Conservation (phyloP, 2,113 vertebrate species). For the Neolamprologus sp. region DNA sequence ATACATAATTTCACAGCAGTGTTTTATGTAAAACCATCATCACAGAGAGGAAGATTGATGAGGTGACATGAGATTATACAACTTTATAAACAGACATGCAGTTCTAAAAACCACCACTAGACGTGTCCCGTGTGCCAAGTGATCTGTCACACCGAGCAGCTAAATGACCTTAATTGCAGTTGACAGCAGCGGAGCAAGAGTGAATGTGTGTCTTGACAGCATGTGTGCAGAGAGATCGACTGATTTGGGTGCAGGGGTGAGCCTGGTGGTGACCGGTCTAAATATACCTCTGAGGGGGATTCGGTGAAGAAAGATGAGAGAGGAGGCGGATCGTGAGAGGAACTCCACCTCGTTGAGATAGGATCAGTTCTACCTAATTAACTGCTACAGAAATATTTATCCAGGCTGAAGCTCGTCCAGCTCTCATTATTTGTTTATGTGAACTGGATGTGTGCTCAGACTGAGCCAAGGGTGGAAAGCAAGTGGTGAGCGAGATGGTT, state of each 20-base stretch:
- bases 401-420: conserved; percentile 53
- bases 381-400: conserved; percentile 76
- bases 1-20: not conserved
- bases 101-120: not conserved
- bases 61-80: not conserved
- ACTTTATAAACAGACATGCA: conserved; percentile 16
- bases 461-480: not conserved
- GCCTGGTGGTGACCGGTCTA: conserved; percentile 36
- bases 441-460: conserved; percentile 40
- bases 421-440: conserved; percentile 68
- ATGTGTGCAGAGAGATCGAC: conserved; percentile 4
- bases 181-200: conserved; percentile 40
- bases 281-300: conserved; percentile 36
- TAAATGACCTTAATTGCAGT: conserved; percentile 58
- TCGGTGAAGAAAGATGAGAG: not conserved
- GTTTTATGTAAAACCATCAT: not conserved
- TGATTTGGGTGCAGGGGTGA: conserved; percentile 5
- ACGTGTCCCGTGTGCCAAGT: not conserved
- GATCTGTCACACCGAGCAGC: conserved; percentile 30
- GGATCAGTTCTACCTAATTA: conserved; percentile 68
- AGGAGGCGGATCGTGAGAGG: not conserved
- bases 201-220: conserved; percentile 27
- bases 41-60: not conserved
- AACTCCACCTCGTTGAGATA: conserved; percentile 36
- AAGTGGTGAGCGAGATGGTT: not conserved